phyloP scores from a whole-genome alignment of 2,888 invertebrate species.

The Cryptosula pallasiana region DNA sequence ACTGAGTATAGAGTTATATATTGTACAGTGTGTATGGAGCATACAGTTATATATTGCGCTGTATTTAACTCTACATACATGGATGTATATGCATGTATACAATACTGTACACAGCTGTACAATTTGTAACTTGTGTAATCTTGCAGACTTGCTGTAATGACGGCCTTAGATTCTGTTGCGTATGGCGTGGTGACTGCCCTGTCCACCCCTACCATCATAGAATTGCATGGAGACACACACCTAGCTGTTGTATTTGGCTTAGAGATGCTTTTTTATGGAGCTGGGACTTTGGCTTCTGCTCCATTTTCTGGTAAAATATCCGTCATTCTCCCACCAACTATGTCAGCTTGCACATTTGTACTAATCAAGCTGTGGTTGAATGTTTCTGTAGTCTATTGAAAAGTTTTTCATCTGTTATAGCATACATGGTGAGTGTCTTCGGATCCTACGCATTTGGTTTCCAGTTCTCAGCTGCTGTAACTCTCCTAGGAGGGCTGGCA shows the following conservation, averaged over 20 bases:
- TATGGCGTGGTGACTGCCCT: background rate
- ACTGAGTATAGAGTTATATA: no score
- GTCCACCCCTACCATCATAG: background rate
- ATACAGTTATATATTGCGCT: no score
- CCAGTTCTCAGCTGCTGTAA: background rate
- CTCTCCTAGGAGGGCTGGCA: background rate
- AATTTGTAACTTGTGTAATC: no score
- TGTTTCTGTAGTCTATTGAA: background rate
- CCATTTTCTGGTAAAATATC: background rate
- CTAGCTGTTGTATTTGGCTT: background rate
- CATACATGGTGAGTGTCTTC: background rate
- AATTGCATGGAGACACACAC: background rate
- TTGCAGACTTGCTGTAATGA: background rate
- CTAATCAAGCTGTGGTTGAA: background rate
- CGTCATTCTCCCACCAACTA: no score
- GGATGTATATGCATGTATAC: no score
- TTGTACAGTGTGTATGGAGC: no score
- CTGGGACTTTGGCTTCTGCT: background rate
- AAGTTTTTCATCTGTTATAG: background rate
- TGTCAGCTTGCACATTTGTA: background rate
- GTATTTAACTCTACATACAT: no score
- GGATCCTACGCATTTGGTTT: background rate
- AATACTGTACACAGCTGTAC: no score
- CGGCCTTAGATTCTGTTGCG: background rate
- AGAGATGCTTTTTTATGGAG: background rate